These are phyloP conservation scores for Neodiprion pinetum DNA, from an alignment of 1,140 invertebrate genomes.

Conservation along the genomic window DNA sequence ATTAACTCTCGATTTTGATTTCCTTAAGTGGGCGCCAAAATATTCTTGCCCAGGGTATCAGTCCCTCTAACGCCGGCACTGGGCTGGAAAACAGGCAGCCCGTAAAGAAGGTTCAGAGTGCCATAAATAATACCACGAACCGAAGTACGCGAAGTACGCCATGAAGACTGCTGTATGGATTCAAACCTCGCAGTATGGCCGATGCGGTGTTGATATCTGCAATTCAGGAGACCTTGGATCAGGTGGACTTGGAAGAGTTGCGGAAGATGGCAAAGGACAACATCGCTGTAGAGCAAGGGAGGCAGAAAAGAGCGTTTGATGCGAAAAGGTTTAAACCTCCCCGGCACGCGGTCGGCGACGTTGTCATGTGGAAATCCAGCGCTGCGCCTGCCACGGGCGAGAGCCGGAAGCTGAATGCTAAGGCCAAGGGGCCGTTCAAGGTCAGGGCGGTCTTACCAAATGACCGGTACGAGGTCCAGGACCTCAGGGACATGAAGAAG, in stretches of 20 bases:
- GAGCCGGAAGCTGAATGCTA: conserved; percentile 20
- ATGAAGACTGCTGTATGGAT: conserved; percentile 40
- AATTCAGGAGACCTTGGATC: conserved; percentile 29
- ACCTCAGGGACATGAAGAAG: conserved; percentile 22
- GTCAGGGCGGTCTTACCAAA: conserved; percentile 22
- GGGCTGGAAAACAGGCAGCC: background rate
- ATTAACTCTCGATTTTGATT: too few species aligned
- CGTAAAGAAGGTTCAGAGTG: conserved; percentile 36
- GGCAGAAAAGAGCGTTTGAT: conserved; percentile 26
- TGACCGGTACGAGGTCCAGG: conserved; percentile 23
- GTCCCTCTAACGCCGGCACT: too few species aligned
- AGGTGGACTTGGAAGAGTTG: conserved; percentile 25
- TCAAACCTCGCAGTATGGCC: conserved; percentile 27
- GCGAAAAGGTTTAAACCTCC: conserved; percentile 21
- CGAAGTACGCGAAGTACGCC: conserved; percentile 38
- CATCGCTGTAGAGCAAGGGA: conserved; percentile 16
- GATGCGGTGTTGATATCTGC: conserved; percentile 26
- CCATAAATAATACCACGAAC: conserved; percentile 40
- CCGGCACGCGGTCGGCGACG: conserved; percentile 25
- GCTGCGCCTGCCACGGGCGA: conserved; percentile 6
- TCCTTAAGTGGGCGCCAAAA: too few species aligned
- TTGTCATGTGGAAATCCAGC: conserved; percentile 24
- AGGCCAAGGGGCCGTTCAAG: conserved; percentile 21
- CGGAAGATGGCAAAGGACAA: conserved; percentile 14
- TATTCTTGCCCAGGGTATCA: too few species aligned